A percentile compares a stretch with the other conserved stretches of the same genome.
These are phyloP conservation scores for Lamellibrachia luymesi DNA, from an alignment of 1,140 invertebrate genomes.

Conservation along the genomic window DNA sequence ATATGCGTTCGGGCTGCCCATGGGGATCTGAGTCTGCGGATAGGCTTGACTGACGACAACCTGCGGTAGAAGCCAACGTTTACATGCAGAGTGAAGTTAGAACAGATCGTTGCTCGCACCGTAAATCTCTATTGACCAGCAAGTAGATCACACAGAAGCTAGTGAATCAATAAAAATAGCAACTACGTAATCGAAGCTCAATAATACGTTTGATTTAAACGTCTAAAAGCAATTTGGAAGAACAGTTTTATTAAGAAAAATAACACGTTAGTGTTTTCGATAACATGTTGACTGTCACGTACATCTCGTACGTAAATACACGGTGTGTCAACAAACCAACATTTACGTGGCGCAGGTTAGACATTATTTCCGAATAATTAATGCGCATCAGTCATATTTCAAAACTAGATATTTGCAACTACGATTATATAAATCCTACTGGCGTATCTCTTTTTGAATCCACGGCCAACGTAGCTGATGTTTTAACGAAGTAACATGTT, in stretches of 20 bases:
- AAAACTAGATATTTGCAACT: neutral
- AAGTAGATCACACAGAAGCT: too few relatives aligned
- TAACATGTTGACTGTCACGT: too few relatives aligned
- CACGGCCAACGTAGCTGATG: too few relatives aligned
- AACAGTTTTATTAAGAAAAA: too few relatives aligned
- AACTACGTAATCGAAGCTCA: too few relatives aligned
- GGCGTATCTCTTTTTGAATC: neutral
- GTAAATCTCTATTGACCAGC: too few relatives aligned
- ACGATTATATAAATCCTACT: neutral
- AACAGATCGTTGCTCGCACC: too few relatives aligned
- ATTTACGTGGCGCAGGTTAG: neutral
- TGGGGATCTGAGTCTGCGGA: neutral
- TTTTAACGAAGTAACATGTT: neutral
- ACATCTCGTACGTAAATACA: neutral
- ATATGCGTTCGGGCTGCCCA: neutral
- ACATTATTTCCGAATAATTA: neutral
- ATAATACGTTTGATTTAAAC: too few relatives aligned
- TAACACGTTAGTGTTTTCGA: too few relatives aligned
- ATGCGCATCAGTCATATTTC: neutral
- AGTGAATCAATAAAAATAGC: too few relatives aligned
- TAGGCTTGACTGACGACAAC: neutral
- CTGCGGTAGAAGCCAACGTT: neutral
- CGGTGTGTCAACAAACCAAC: neutral
- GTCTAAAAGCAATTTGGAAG: too few relatives aligned
- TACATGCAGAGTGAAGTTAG: too few relatives aligned